Base-by-base conservation (phyloP, 1,140 invertebrate genomes). In the Stegodyphus mimosarum region DNA sequence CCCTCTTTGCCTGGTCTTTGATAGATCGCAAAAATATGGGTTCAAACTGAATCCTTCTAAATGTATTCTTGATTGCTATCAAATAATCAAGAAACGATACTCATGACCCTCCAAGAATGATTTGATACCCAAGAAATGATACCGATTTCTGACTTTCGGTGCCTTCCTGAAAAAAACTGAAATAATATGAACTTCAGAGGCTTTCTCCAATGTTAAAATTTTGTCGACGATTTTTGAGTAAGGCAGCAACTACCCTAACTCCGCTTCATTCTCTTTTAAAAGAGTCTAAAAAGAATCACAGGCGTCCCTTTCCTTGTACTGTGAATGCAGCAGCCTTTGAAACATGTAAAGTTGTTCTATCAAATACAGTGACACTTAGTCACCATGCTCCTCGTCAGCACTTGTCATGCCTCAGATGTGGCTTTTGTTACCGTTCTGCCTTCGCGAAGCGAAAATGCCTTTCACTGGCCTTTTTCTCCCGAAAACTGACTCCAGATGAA, bases 341-440 rank as follows among this genome's bases (percentile, higher is more conserved):
- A 55, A 69, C 11, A 69, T 18, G 33, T 18, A 10, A 74, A 74
- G 53, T 52, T 74, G 72, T 33, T 11, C 17, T 60, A 18, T 7
- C 18, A 6, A 60, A 74, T 60, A 52, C 72, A 60, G 72, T 17
- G 53, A 60, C 72, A n/a, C 52, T 74, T 15, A 74, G 10, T 74
- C 55, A 18, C 18, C 72, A 74, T n/a, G 10, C 52, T 18, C 17
- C 72, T 74, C 18, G 48, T 60, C 51, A 74, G 53, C 51, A 74
- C 5, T 60, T 74, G 51, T 55, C 52, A 74, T 74, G 52, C 72
- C 55, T 74, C 72, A 9, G 72, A 18, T 48, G 11, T 6, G 13
- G 52, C 7, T 18, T 17, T 74, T 2, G 72, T 11, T 7, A 9
- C n/a, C 10, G 67, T 69, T 18, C 33, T 69, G 9, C 17, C 11